A percentile compares a stretch with the other conserved stretches of the same genome.
Evolutionary conservation across 2,888 invertebrate genomes (phyloP).

Genomic region (Galeruca laticollis): DNA sequence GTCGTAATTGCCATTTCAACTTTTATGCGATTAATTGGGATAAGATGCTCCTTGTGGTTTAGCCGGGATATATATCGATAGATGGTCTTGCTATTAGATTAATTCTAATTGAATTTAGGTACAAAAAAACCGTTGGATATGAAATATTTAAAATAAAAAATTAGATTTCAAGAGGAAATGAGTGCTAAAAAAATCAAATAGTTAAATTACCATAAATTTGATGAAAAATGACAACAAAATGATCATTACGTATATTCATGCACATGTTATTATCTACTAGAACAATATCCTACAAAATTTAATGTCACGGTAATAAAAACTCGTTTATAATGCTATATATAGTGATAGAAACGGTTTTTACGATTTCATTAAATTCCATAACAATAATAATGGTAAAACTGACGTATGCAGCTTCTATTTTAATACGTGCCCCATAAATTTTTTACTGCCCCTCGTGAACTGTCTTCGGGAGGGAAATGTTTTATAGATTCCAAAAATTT

Average conservation of each 20-base stretch:
- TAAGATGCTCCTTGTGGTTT: no score
- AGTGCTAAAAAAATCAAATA: no score
- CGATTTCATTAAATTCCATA: slow-evolving; percentile 31
- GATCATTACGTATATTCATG: not conserved
- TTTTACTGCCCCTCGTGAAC: slow-evolving; percentile 25
- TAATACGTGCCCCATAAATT: slow-evolving; percentile 29
- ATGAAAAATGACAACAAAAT: not conserved
- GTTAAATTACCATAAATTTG: not conserved
- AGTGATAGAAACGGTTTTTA: slow-evolving; percentile 29
- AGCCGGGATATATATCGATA: no score
- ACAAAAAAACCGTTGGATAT: no score
- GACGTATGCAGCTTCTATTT: slow-evolving; percentile 30
- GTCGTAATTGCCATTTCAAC: no score
- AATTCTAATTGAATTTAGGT: no score
- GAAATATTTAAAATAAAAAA: no score
- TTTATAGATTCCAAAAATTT: slow-evolving; percentile 13
- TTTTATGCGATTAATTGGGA: no score
- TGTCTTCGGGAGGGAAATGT: slow-evolving; percentile 22
- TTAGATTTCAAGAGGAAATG: no score
- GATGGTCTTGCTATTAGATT: no score
- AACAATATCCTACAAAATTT: slow-evolving; percentile 2
- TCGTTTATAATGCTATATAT: not conserved
- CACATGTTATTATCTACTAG: not conserved
- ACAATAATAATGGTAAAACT: slow-evolving; percentile 27
- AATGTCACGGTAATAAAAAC: not conserved